Evolutionary conservation across 1,140 invertebrate species (phyloP).

Genomic region (Macrobrachium nipponense): DNA sequence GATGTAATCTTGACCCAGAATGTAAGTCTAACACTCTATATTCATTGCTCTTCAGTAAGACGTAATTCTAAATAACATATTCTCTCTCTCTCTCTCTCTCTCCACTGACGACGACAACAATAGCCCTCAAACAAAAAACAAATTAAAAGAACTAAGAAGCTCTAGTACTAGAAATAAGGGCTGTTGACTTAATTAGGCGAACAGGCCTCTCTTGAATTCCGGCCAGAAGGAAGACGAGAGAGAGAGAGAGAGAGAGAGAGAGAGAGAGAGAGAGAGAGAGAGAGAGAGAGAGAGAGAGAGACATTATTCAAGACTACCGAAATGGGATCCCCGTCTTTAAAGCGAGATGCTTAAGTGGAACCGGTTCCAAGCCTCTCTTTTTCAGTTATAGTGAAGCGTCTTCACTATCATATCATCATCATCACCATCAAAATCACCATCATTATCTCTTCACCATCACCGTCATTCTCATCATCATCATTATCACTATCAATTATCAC

Average conservation of each 20-base stretch:
- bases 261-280: neutral
- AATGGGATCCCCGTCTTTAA: neutral
- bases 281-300: neutral
- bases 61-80: too few relatives aligned
- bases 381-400: neutral
- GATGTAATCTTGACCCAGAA: too few relatives aligned
- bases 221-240: neutral
- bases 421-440: neutral
- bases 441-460: neutral
- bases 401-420: neutral
- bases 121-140: neutral
- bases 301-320: neutral
- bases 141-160: neutral
- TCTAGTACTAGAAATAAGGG: neutral
- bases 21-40: too few relatives aligned
- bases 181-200: neutral
- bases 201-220: neutral
- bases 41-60: too few relatives aligned
- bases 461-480: neutral
- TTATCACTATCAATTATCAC: neutral
- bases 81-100: too few relatives aligned
- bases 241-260: constrained; percentile 7
- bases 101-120: too few relatives aligned
- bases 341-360: too few relatives aligned
- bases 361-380: neutral